Evolutionary conservation across 2,797 vertebrate species (phyloP).

Genomic region (Lemur catta): DNA sequence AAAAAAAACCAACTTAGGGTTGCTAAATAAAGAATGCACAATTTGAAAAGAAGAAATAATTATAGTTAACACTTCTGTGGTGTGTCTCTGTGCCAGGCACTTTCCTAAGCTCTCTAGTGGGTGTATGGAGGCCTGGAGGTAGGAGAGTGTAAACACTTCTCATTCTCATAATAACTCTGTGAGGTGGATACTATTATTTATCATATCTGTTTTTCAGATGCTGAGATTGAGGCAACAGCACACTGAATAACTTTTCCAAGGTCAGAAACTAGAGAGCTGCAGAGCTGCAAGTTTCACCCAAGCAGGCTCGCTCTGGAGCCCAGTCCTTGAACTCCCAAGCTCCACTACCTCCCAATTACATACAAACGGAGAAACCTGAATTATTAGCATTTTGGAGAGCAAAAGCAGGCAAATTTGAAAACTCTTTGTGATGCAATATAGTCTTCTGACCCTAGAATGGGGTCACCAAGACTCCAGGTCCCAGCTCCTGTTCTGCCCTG

Average conservation of each 20-base stretch:
- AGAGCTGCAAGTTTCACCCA: background rate
- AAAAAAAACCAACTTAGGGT: background rate
- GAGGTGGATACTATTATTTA: slow-evolving; percentile 53
- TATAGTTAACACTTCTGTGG: background rate
- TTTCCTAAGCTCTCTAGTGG: background rate
- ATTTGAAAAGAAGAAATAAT: slow-evolving; percentile 53
- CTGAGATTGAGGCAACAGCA: background rate
- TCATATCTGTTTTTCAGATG: background rate
- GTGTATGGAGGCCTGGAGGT: background rate
- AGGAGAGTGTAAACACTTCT: slow-evolving; percentile 30
- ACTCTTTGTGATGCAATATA: background rate
- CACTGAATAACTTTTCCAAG: background rate
- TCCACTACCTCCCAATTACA: too few species aligned
- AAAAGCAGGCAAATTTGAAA: background rate
- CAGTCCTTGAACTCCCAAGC: background rate
- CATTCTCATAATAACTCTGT: background rate
- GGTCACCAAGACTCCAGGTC: rapidly evolving
- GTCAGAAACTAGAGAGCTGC: background rate
- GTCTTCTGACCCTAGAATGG: background rate
- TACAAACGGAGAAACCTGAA: background rate
- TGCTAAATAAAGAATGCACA: slow-evolving; percentile 48
- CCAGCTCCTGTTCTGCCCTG: background rate
- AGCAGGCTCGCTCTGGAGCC: background rate
- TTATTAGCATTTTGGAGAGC: background rate
- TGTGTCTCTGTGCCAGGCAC: background rate